A percentile compares a stretch with the other conserved stretches of the same genome.
Conservation (phyloP, 2,888 invertebrate species). For the Anthrax anthrax region DNA sequence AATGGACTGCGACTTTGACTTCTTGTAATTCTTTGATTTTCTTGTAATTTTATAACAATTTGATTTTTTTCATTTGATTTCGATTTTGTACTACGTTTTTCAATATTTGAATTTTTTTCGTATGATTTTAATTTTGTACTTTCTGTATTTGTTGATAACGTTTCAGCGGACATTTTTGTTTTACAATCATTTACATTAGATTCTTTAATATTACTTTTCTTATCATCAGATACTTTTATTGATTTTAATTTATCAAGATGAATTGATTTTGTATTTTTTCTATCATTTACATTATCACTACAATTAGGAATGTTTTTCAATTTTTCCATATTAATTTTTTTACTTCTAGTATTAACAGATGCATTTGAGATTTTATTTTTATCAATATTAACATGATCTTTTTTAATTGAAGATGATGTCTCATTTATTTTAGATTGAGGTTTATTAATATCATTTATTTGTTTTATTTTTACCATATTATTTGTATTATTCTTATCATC, state of each 20-base stretch:
- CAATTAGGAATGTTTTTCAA: neutral
- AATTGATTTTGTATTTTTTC: neutral
- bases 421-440: neutral
- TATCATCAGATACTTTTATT: neutral
- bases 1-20: constrained; percentile 22
- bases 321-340: neutral
- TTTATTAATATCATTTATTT: no score
- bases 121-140: no score
- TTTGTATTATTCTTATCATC: no score
- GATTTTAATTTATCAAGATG: no score
- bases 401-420: neutral
- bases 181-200: neutral
- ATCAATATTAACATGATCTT: neutral
- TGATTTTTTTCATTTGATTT: no score
- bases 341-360: neutral
- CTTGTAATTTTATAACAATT: neutral
- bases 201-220: neutral
- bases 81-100: no score
- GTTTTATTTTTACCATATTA: neutral
- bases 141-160: no score
- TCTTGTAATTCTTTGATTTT: constrained; percentile 4
- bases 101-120: no score
- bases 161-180: no score
- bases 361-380: neutral
- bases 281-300: neutral